These are phyloP conservation scores for Acanthosepion lycidas DNA, from an alignment of 2,888 invertebrate genomes.

Conservation along the genomic window DNA sequence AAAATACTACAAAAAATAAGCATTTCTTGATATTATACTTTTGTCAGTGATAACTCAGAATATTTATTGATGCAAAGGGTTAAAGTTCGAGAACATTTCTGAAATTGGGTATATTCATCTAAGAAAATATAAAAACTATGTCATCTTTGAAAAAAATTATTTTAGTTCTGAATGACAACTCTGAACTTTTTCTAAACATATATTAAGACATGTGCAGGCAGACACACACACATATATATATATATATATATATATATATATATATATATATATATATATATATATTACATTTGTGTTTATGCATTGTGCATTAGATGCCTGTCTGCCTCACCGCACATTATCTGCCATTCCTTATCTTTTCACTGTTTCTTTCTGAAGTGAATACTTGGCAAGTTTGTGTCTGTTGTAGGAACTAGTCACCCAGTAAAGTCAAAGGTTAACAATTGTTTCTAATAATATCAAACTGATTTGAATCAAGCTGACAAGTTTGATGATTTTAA, in stretches of 20 bases:
- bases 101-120: too few species aligned
- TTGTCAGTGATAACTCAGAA: too few species aligned
- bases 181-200: not conserved
- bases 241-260: not conserved
- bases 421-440: not conserved
- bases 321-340: not conserved
- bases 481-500: not conserved
- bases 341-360: not conserved
- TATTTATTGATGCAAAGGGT: too few species aligned
- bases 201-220: not conserved
- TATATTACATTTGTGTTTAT: not conserved
- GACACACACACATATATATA: not conserved
- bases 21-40: too few species aligned
- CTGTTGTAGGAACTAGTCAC: not conserved
- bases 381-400: not conserved
- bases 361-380: not conserved
- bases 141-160: too few species aligned
- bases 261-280: not conserved
- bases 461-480: not conserved
- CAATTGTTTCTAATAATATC: not conserved
- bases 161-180: too few species aligned
- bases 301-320: not conserved
- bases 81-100: too few species aligned
- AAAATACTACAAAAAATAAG: too few species aligned
- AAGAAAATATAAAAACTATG: too few species aligned